These are phyloP conservation scores for Eudasyphora cyanicolor DNA, from an alignment of 2,888 invertebrate genomes.

Conservation along the genomic window DNA sequence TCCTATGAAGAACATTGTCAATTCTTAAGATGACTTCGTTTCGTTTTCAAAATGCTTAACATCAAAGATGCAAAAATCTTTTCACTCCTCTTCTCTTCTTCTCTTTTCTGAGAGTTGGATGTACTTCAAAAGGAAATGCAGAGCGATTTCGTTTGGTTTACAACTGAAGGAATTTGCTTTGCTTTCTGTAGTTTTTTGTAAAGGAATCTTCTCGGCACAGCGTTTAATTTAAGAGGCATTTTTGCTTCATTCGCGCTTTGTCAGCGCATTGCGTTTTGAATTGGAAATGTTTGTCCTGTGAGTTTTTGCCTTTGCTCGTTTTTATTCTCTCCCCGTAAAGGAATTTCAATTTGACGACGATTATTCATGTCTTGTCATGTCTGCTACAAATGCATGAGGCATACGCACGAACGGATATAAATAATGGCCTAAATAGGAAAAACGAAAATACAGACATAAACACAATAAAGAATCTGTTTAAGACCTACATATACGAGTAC, in stretches of 20 bases:
- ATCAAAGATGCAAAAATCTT: no score
- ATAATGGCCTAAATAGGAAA: no score
- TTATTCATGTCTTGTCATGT: not conserved
- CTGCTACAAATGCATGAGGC: not conserved
- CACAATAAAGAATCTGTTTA: no score
- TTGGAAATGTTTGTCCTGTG: not conserved
- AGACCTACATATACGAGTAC: no score
- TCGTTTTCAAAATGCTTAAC: no score
- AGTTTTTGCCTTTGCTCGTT: not conserved
- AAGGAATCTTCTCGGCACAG: not conserved
- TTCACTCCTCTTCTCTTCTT: not conserved
- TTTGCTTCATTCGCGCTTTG: not conserved
- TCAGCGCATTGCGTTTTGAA: not conserved
- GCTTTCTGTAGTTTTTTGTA: not conserved
- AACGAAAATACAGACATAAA: no score
- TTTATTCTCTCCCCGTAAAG: not conserved
- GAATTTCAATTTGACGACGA: not conserved
- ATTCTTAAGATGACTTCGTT: not conserved
- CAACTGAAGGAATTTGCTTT: not conserved
- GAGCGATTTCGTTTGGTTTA: no score
- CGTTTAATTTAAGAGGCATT: slow-evolving; percentile 11
- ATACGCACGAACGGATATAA: not conserved
- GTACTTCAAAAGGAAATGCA: not conserved
- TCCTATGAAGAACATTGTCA: not conserved
- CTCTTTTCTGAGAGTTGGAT: no score